Evolutionary conservation across 2,797 vertebrate genomes (phyloP).

Genomic region (Chiroxiphia lanceolata): DNA sequence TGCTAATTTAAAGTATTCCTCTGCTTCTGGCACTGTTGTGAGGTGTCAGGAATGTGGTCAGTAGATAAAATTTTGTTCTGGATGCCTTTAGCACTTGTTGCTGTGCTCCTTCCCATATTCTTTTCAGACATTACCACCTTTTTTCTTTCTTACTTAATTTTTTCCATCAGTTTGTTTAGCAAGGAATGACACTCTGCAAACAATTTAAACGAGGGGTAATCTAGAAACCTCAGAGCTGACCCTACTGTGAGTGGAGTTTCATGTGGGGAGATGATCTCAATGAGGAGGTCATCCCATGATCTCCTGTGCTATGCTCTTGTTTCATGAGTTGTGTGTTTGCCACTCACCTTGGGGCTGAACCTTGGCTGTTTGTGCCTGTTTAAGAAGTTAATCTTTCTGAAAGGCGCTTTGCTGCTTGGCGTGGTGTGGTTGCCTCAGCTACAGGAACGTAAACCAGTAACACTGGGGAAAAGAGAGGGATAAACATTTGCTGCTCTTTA

Average conservation of each 20-base stretch:
- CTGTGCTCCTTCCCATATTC: neutral
- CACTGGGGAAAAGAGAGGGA: neutral
- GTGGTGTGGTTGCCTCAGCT: slow-evolving; percentile 23
- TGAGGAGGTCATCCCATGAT: neutral
- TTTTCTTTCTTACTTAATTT: neutral
- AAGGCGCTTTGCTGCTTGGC: neutral
- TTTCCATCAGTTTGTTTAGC: neutral
- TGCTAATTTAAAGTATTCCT: neutral
- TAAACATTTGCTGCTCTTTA: neutral
- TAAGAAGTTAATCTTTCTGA: slow-evolving; percentile 37
- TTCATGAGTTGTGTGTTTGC: neutral
- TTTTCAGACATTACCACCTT: neutral
- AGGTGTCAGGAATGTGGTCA: neutral
- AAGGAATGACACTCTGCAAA: neutral
- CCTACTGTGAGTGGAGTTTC: neutral
- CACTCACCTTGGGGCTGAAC: neutral
- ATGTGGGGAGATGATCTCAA: neutral
- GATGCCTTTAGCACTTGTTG: neutral
- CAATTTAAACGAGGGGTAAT: neutral
- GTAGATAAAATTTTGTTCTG: neutral
- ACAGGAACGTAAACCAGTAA: neutral
- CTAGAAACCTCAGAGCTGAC: neutral
- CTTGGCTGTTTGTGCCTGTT: slow-evolving; percentile 6
- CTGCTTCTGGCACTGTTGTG: neutral
- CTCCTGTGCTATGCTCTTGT: neutral